Evolutionary conservation across 2,797 vertebrate species (phyloP), one percentile per base, ranked within the genome.

Genomic region (Corythornis leucogaster): DNA sequence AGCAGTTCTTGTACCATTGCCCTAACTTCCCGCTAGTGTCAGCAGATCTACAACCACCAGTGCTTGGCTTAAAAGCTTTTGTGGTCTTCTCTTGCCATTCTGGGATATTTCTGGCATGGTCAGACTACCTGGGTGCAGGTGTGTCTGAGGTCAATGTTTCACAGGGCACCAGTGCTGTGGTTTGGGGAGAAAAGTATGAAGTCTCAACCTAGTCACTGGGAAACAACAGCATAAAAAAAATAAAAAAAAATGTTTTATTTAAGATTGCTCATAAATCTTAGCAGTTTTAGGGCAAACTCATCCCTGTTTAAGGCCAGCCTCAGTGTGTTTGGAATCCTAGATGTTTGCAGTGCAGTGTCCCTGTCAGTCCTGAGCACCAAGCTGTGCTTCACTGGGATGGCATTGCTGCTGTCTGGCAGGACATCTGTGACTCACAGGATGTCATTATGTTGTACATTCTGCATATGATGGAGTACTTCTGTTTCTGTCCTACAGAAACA

Each of bases 401-500:
- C 33, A 67, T 11, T 26, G 16, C 50, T 53, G 24, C 73, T 59
- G 33, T 25, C 11, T 46, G 40, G 20, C 12, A 26, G 58, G 50
- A 63, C 18, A 31, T 14, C 43, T 26, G 9, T 0, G 3, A 7
- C 42, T 51, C 35, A 16, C 22, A 38, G 31, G 18, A 58, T 61
- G n/a, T 35, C 45, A 19, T 77, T 3, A 1, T 5, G 2, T 22
- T 38, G 35, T 28, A 24, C 21, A 21, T 74, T 73, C 66, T 33
- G 15, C 1, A 1, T 3, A 4, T 53, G 15, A 45, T 0, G 2
- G 42, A 80, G 6, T 9, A 5, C 31, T 89, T 61, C 8, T 80
- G 3, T 24, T 67, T 33, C 1, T 1, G 4, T 62, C 11, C 66
- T 57, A 12, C 14, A 74, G 40, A 67, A 73, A 15, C n/a, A 6